Evolutionary conservation across 2,888 invertebrate genomes (phyloP), one percentile per base, ranked within the genome.

Genomic region (Pristionchus exspectatus): DNA sequence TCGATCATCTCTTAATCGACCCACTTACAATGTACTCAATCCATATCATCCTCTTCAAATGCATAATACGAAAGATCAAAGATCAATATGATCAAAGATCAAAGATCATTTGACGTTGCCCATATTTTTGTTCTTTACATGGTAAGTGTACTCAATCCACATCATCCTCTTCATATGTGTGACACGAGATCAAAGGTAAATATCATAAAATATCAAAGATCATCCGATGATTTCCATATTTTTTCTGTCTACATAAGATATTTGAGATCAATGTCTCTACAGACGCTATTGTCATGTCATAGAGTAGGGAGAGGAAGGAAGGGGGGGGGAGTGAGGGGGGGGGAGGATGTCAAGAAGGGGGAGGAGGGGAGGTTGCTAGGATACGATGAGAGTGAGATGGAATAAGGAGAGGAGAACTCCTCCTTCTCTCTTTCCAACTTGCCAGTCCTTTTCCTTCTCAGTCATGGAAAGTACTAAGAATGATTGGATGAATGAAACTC

Each of bases 361-460:
- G 30, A 59, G 85, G 33, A n/a, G 69, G n/a, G 56, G 24, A n/a
- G 66, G 86, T 84, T 84, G 84, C 84, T 84, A 84, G 84, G 84
- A 59, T 33, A 86, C 66, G 44, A 24, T 9, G 63, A n/a, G 86
- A 16, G 86, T 30, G 56, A 50, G 66, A 66, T 33, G 86, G 27
- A 24, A 50, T 56, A 50, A 86, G 50, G 86, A 50, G 69, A 66
- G 14, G 84, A 27, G 84, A 59, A 63, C 59, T 59, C 50, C 54
- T 56, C 56, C 50, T 54, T 27, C n/a, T 54, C 84, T 84, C 84
- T 33, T 21, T 56, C 54, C 59, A 56, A 59, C 54, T 84, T 84
- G 18, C 2, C 84, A 44, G 59, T 86, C 86, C 56, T 50, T 30
- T 66, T 50, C 69, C 18, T 44, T 63, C 44, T 86, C 86, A 66